A percentile compares a stretch with the other conserved stretches of the same genome.
phyloP scores from a whole-genome alignment of 2,888 invertebrate genomes.

The Athrips mouffetella region DNA sequence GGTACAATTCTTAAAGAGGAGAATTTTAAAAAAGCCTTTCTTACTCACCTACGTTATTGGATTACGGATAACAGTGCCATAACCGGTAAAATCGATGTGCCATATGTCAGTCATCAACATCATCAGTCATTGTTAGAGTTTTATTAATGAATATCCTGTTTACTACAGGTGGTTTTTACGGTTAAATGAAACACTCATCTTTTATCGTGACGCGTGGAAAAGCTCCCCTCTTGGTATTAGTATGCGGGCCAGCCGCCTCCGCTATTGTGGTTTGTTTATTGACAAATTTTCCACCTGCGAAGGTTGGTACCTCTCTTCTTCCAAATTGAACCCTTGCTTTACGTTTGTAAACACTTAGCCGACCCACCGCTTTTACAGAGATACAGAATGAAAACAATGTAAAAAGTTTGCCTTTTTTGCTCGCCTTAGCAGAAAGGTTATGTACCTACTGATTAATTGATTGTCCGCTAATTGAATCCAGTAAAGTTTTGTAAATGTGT shows the following conservation, averaged over 20 bases:
- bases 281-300: conserved; percentile 49
- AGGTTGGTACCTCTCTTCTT: conserved; percentile 11
- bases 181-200: background rate
- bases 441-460: too few relatives aligned
- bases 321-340: conserved; percentile 28
- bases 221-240: conserved; percentile 37
- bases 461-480: too few relatives aligned
- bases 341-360: conserved; percentile 20
- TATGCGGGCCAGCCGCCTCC: conserved; percentile 42
- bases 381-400: background rate
- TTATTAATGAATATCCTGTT: background rate
- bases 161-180: background rate
- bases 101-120: background rate
- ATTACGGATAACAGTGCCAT: background rate
- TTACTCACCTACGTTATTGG: background rate
- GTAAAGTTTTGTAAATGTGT: too few relatives aligned
- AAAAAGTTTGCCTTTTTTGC: background rate
- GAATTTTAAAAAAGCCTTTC: too few relatives aligned
- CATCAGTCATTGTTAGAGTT: background rate
- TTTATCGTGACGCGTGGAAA: conserved; percentile 24
- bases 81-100: background rate
- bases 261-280: conserved; percentile 55
- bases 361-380: background rate
- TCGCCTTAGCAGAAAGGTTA: too few relatives aligned
- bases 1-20: too few relatives aligned